Evolutionary conservation across 2,113 vertebrate genomes (phyloP), one percentile per base, ranked within the genome.

Genomic region (Myrmecobius fasciatus): DNA sequence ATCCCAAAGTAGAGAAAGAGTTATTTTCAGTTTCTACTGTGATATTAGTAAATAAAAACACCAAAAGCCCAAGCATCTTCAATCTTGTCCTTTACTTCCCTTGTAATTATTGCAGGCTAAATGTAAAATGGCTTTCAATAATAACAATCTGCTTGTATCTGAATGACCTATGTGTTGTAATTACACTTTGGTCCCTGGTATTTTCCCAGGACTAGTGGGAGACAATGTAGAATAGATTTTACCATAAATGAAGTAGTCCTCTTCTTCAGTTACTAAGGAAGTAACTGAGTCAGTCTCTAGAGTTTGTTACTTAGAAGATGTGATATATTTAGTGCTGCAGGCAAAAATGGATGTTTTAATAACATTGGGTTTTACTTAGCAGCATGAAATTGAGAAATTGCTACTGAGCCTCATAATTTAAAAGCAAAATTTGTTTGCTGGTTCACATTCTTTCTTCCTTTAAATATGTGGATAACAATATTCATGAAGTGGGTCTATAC

Each of bases 281-380:
- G 67, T 96, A 95, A 96, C 97, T 93, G 96, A 97, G 95, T 88
- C 26, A 92, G 90, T 98, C 97, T 95, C 96, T 96, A 96, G 96
- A 49, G 53, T 95, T 96, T 94, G 83, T 95, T 95, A 93, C 92
- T 95, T 93, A 89, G 94, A 95, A 97, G 97, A 97, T 94, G 22
- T 0, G 67, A 52, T 95, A 92, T 97, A 95, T 97, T 98, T 98
- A 95, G 93, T 91, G 67, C 28, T 95, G 17, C 90, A 94, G 91
- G 48, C 91, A 91, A 97, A 90, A 96, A 53, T 90, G 75, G 36
- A 36, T 60, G 52, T 96, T 97, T 97, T 83, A 93, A 97, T 43
- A 91, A 91, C 48, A 92, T 3, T 90, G 48, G 56, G 22, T 97
- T 95, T 98, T 54, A 89, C 60, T 88, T 91, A 53, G 0, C 0